phyloP scores from a whole-genome alignment of 2,797 vertebrate genomes.

The Malurus leucopterus region DNA sequence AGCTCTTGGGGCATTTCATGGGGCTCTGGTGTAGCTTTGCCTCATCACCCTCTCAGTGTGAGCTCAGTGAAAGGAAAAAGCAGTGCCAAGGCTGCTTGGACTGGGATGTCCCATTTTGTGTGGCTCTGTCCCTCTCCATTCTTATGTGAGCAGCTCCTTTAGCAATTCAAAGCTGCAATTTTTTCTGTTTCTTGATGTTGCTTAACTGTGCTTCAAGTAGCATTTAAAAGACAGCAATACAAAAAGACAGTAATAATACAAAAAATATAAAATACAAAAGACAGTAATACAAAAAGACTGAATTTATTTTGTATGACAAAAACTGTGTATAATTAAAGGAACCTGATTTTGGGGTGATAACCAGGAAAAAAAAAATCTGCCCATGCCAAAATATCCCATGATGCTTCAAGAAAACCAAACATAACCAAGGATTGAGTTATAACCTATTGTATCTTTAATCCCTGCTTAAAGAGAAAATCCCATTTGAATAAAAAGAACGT shows the following conservation, averaged over 20 bases:
- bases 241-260: too few species aligned
- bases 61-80: background rate
- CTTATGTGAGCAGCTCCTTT: background rate
- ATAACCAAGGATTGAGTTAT: constrained; percentile 33
- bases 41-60: background rate
- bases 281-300: background rate
- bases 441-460: constrained; percentile 53
- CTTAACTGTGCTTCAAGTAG: background rate
- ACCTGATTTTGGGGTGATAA: background rate
- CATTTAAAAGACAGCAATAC: background rate
- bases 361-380: background rate
- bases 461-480: background rate
- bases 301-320: background rate
- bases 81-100: background rate
- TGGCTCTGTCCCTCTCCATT: background rate
- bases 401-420: background rate
- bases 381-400: background rate
- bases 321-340: background rate
- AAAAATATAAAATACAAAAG: background rate
- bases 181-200: background rate
- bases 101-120: background rate
- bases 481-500: constrained; percentile 55
- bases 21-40: background rate
- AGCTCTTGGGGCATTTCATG: rapidly evolving
- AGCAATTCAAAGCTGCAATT: background rate